Base-by-base conservation (phyloP, 2,888 invertebrate species). In the Eristalis arbustorum region DNA sequence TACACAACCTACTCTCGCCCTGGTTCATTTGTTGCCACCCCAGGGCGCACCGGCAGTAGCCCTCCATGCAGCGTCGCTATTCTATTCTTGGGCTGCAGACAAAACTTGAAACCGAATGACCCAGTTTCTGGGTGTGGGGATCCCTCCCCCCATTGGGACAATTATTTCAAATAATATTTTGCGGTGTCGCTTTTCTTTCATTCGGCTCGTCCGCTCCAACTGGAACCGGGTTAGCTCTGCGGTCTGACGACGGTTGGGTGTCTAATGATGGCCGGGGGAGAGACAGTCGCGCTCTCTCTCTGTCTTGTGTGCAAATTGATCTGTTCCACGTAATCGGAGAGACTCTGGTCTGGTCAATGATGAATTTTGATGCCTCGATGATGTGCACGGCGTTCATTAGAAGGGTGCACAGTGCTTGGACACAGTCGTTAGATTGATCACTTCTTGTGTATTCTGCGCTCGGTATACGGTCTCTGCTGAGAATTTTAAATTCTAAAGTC, bases 21-120 rank as follows among this genome's bases (percentile, higher is more conserved):
- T 81, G 75, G 81, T 81, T 81, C 75, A 69, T 81, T 81, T 75
- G 23, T 64, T 63, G 49, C 49, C 49, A 49, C 49, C 28, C 49
- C 56, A 71, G 34, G 71, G 49, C 49, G 18, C 49, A 31, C 31
- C 31, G 10, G 31, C 31, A 49, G 18, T 2, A 18, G 57, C 59
- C 34, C 34, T 49, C 64, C 40, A 66, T 31, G 31, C n/a, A 37
- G 34, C 34, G 59, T 49, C 37, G n/a, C 18, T 66, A n/a, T 31
- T 25, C 74, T 75, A 75, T 75, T 66, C 74, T 75, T 40, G 25
- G 66, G 2, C 25, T 62, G 74, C 74, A 75, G 66, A 75, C 74
- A 73, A 75, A 71, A 66, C 59, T 75, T 59, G 13, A 66, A 75
- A n/a, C 61, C 40, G 37, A 23, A 3, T 74, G 74, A 75, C 66